Conservation (phyloP, 2,888 invertebrate genomes). For the Cephus nigrinus region DNA sequence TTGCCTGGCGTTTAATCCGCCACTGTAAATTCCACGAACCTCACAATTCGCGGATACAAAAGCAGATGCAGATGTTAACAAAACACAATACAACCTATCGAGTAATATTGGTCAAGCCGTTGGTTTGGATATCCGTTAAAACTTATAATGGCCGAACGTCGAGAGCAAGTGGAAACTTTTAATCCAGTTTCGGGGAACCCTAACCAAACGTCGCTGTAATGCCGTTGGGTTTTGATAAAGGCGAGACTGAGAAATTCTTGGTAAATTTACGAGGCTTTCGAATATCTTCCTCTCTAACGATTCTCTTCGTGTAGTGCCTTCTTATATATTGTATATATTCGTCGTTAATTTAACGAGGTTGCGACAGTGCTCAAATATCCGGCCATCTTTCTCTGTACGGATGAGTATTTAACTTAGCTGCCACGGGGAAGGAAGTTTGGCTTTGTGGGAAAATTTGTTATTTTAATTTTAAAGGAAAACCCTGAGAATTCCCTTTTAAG, state of each 20-base stretch:
- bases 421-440: neutral
- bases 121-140: constrained; percentile 19
- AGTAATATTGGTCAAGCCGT: constrained; percentile 23
- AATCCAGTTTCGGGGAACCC: constrained; percentile 33
- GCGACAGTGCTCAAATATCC: neutral
- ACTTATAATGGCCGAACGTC: constrained; percentile 20
- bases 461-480: neutral
- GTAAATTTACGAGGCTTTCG: neutral
- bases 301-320: neutral
- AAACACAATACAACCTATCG: neutral
- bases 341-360: neutral
- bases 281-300: neutral
- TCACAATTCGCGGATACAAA: neutral
- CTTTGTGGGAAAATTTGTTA: neutral
- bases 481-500: neutral
- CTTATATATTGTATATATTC: neutral
- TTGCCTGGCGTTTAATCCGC: neutral
- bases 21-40: neutral
- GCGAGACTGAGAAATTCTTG: neutral
- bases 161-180: constrained; percentile 29
- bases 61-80: neutral
- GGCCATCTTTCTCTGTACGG: neutral
- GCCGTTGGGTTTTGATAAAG: neutral
- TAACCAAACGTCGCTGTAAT: neutral
- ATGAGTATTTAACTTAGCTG: neutral